phyloP scores from a whole-genome alignment of 1,140 invertebrate genomes.

The Drosophila willistoni region DNA sequence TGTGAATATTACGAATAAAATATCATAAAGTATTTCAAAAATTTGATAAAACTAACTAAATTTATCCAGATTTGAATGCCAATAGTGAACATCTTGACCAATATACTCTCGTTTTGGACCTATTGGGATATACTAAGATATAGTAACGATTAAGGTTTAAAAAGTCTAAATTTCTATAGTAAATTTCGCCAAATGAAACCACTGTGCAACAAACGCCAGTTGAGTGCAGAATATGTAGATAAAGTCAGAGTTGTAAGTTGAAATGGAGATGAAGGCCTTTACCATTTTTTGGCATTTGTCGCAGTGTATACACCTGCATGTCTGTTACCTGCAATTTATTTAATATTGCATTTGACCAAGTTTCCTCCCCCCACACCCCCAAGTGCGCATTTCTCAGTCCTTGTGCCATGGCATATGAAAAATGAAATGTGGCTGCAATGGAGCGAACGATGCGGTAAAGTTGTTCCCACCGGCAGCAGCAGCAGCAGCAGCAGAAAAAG shows the following conservation, averaged over 20 bases:
- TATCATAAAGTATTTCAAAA: too few relatives aligned
- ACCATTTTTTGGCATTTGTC: constrained; percentile 39
- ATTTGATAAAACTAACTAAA: too few relatives aligned
- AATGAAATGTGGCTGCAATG: constrained; percentile 55
- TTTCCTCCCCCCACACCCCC: background rate
- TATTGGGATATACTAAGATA: too few relatives aligned
- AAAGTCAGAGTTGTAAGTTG: constrained; percentile 14
- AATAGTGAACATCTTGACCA: too few relatives aligned
- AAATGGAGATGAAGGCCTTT: constrained; percentile 1
- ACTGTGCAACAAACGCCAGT: constrained; percentile 44
- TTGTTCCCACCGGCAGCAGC: background rate
- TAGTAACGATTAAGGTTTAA: too few relatives aligned
- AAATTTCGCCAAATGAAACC: too few relatives aligned
- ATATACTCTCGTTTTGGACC: too few relatives aligned
- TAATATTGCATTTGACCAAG: constrained; percentile 54
- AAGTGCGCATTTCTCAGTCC: background rate
- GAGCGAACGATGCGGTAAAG: constrained; percentile 32
- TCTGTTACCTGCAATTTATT: constrained; percentile 42
- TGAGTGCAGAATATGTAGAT: constrained; percentile 47
- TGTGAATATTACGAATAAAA: too few relatives aligned
- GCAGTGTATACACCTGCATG: constrained; percentile 34
- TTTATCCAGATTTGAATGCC: too few relatives aligned
- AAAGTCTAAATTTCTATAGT: too few relatives aligned
- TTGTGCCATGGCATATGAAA: constrained; percentile 41
- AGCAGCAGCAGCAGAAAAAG: background rate